A percentile compares a stretch with the other conserved stretches of the same genome.
phyloP scores from a whole-genome alignment of 2,888 invertebrate species.

The Siphlonurus alternatus region DNA sequence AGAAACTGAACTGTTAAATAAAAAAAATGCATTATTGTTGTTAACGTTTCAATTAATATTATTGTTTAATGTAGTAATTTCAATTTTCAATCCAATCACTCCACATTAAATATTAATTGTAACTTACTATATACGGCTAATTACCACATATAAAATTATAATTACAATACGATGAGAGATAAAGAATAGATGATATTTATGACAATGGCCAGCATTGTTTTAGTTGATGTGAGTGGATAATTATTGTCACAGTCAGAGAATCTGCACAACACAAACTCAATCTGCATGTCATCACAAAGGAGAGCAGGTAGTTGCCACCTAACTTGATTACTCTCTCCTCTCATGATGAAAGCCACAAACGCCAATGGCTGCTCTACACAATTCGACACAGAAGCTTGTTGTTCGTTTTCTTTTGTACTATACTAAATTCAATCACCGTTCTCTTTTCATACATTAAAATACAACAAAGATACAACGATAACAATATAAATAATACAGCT shows the following conservation, averaged over 20 bases:
- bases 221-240: not conserved
- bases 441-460: too few relatives aligned
- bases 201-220: not conserved
- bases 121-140: too few relatives aligned
- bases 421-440: too few relatives aligned
- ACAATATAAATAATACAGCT: not conserved
- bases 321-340: not conserved
- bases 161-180: too few relatives aligned
- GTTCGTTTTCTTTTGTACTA: not conserved
- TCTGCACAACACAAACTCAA: not conserved
- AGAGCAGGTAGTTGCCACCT: not conserved
- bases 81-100: too few relatives aligned
- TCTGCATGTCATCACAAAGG: not conserved
- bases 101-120: too few relatives aligned
- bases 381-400: not conserved
- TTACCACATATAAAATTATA: too few relatives aligned
- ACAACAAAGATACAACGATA: too few relatives aligned
- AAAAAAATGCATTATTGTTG: too few relatives aligned
- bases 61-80: too few relatives aligned
- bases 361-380: not conserved
- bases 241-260: not conserved
- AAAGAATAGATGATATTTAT: not conserved
- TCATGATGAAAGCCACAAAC: not conserved
- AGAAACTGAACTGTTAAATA: too few relatives aligned
- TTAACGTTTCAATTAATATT: too few relatives aligned